Base-by-base conservation (phyloP, 1,140 invertebrate genomes). In the Saccostrea glomerata region DNA sequence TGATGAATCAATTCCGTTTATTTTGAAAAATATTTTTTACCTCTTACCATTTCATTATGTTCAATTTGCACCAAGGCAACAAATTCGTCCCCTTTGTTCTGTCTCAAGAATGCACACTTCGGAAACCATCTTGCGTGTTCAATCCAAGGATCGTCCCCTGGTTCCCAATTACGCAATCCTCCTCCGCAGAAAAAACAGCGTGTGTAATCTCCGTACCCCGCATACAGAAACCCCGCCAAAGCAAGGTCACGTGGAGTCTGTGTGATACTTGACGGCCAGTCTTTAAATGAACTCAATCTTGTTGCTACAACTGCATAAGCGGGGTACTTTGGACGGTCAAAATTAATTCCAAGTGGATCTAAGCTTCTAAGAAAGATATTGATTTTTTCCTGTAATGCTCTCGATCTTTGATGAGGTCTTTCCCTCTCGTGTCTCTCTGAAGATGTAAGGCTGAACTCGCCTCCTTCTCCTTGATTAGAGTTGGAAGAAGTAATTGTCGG, bases 221-320 rank as follows among this genome's bases (percentile, higher is more conserved):
- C 40, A 86, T 88, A 92, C 63, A 88, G 89, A 25, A 92, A 91
- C 0, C 92, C 92, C 30, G 92, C 90, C 17, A 63, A 66, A n/a
- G 92, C 90, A 82, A 92, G 70, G 2, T 89, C 82, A 15, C 86
- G 23, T 13, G 88, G 87, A 0, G 20, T 90, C 20, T 90, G 88
- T 30, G 84, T 73, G 9, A 77, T 15, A 85, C 86, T 56, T 20
- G 84, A 84, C 6, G 90, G 90, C 90, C 91, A 92, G 36, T 55
- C 66, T 0, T 85, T 40, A 63, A 92, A 92, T 15, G 90, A 88
- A 25, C 86, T 86, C 23, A 91, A 17, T 13, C 92, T 87, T 11
- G 86, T 77, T 25, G 83, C 47, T 40, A 89, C 30, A 20, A 88
- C 77, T 0, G 89, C 66, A 54, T 89, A 90, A 2, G 86, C 56